Evolutionary conservation across 2,113 vertebrate species (phyloP).

Genomic region (Dasyornis broadbenti): DNA sequence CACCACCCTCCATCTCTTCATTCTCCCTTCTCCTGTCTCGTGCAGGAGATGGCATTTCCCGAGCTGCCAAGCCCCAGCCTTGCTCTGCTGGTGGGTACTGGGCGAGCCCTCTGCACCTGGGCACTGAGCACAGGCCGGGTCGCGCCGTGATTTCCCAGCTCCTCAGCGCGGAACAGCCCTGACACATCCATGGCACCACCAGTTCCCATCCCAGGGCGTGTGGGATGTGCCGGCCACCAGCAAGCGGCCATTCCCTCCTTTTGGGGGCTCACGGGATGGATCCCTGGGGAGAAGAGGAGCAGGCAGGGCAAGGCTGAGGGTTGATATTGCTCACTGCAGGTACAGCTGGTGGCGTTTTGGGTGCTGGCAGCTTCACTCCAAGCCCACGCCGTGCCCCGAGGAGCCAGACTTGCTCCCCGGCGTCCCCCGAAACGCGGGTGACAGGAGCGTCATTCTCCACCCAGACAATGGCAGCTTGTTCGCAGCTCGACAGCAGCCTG

Average conservation of each 20-base stretch:
- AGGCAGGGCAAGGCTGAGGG: not conserved
- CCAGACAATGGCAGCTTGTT: not conserved
- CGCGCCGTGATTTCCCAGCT: rapidly evolving
- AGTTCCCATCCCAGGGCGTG: rapidly evolving
- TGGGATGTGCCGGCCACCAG: rapidly evolving
- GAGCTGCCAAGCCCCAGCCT: not conserved
- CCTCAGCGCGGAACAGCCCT: not conserved
- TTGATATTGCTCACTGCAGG: not conserved
- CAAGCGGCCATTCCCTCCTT: rapidly evolving
- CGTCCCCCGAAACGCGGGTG: not conserved
- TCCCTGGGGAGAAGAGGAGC: not conserved
- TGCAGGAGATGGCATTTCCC: not conserved
- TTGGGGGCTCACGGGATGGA: not conserved
- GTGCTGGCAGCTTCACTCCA: not conserved
- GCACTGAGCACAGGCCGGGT: rapidly evolving
- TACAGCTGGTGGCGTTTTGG: not conserved
- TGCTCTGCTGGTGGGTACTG: not conserved
- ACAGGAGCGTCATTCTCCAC: not conserved
- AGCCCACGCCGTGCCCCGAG: not conserved
- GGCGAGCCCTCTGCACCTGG: rapidly evolving
- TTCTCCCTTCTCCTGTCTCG: not conserved
- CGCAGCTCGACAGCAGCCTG: not conserved
- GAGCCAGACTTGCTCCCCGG: not conserved
- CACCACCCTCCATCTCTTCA: not conserved
- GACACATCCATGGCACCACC: rapidly evolving